Conservation (phyloP, 2,888 invertebrate species). For the Papilio demoleus region DNA sequence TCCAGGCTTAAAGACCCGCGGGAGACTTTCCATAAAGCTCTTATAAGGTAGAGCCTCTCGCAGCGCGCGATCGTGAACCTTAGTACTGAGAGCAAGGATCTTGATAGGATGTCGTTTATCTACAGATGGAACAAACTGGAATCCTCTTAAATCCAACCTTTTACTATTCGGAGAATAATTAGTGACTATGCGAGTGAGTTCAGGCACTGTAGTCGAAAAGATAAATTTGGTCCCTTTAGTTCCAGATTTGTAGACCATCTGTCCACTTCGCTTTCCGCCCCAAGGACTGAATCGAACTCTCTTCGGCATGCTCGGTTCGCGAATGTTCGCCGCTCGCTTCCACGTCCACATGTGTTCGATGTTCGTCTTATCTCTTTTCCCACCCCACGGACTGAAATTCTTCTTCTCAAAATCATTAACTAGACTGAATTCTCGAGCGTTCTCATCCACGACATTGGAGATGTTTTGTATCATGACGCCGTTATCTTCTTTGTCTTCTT, state of each 20-base stretch:
- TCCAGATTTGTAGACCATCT: conserved; percentile 70
- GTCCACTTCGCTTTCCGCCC: conserved; percentile 77
- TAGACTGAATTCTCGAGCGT: conserved; percentile 51
- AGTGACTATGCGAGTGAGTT: conserved; percentile 67
- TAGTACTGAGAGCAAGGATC: conserved; percentile 64
- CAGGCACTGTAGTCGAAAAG: conserved; percentile 68
- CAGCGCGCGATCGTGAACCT: conserved; percentile 56
- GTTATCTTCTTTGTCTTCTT: conserved; percentile 49
- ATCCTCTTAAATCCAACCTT: conserved; percentile 60
- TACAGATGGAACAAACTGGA: conserved; percentile 62
- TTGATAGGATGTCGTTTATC: conserved; percentile 71
- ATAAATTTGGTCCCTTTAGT: conserved; percentile 66
- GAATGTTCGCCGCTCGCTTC: conserved; percentile 63
- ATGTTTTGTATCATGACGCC: conserved; percentile 52
- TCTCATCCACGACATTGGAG: conserved; percentile 51
- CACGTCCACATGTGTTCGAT: conserved; percentile 72
- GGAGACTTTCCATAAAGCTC: conserved; percentile 61
- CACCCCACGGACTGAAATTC: conserved; percentile 79
- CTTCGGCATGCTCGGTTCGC: conserved; percentile 78
- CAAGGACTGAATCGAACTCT: conserved; percentile 77
- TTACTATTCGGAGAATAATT: conserved; percentile 61
- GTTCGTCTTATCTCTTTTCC: conserved; percentile 59
- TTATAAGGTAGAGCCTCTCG: conserved; percentile 70
- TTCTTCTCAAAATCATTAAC: conserved; percentile 58
- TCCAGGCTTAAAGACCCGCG: conserved; percentile 68